Base-by-base conservation (phyloP, 2,888 invertebrate species). In the Tholera decimalis region DNA sequence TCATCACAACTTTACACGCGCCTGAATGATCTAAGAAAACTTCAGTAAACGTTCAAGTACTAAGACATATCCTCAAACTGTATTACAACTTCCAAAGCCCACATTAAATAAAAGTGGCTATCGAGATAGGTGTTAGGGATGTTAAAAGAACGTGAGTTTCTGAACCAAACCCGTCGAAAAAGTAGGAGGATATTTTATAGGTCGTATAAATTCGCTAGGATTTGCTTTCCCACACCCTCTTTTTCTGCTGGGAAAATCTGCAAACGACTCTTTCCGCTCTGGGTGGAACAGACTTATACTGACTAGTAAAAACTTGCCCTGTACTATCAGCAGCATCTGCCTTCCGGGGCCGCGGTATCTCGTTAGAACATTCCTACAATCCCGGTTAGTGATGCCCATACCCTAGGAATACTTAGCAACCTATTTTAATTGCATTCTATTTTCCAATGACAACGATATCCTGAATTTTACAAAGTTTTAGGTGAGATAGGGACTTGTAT, bases 171-270 rank as follows among this genome's bases (percentile, higher is more conserved):
- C 43, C 26, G 22, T 43, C 37, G 33, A 58, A 55, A 71, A 68
- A 30, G 57, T 41, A 51, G 35, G 24, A 18, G 35, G n/a, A 26
- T 53, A 58, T 71, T 72, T 62, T 46, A 65, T 63, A 66, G 62
- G 41, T 50, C 53, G 53, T 54, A 71, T 77, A 79, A 71, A 82
- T 84, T 77, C 74, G 46, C 51, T 37, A 73, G 84, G 82, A 85
- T 85, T 85, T 77, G 62, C 71, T 72, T 60, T n/a, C n/a, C n/a
- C n/a, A n/a, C n/a, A n/a, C n/a, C n/a, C n/a, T n/a, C n/a, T n/a
- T n/a, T n/a, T n/a, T n/a, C n/a, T n/a, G n/a, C n/a, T n/a, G n/a
- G n/a, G n/a, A n/a, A n/a, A n/a, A n/a, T n/a, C n/a, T n/a, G n/a
- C n/a, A n/a, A n/a, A n/a, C n/a, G n/a, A n/a, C n/a, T n/a, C n/a